Base-by-base conservation (phyloP, 2,797 vertebrate species). In the Pelochelys cantorii region DNA sequence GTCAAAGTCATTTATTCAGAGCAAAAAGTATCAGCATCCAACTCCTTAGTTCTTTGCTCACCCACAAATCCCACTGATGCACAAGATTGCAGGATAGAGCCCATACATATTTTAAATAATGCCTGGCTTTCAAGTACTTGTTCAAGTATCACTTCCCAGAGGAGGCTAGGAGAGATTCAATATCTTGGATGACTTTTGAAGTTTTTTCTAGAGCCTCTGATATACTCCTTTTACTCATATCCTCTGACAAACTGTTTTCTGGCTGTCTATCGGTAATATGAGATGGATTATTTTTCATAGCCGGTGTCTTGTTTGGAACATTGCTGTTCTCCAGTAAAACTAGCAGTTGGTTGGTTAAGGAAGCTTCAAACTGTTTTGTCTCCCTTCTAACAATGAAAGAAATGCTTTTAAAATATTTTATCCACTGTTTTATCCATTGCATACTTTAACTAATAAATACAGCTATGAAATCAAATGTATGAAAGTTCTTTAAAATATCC, bases 151-250 rank as follows among this genome's bases (percentile, higher is more conserved):
- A 95, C 81, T 85, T 97, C 88, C 93, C 95, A 84, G 96, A 93
- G 42, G 86, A 87, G 27, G 95, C 94, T 56, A 98, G 94, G 86
- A 98, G 93, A 89, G 55, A 95, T 52, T 98, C 98, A 93, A 98
- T 98, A 95, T 98, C 98, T 42, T 90, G 96, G 88, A 98, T 97
- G 4, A 96, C 92, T 96, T 97, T 95, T 54, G 97, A 97, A n/a
- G 97, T 98, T 96, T 96, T 98, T 89, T 97, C 95, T 95, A 98
- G 88, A 92, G 97, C 97, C 31, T 94, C 71, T 29, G 95, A 93
- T 81, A 98, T 42, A 0, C 25, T 75, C 3, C 83, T 93, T 90
- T 97, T 87, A 68, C 57, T 20, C 37, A 94, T 37, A 94, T 85
- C 95, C 78, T 96, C 93, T 0, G 0, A 11, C 13, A 89, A 62